Evolutionary conservation across 2,888 invertebrate species (phyloP), one percentile per base, ranked within the genome.

Genomic region (Maniola hyperantus): DNA sequence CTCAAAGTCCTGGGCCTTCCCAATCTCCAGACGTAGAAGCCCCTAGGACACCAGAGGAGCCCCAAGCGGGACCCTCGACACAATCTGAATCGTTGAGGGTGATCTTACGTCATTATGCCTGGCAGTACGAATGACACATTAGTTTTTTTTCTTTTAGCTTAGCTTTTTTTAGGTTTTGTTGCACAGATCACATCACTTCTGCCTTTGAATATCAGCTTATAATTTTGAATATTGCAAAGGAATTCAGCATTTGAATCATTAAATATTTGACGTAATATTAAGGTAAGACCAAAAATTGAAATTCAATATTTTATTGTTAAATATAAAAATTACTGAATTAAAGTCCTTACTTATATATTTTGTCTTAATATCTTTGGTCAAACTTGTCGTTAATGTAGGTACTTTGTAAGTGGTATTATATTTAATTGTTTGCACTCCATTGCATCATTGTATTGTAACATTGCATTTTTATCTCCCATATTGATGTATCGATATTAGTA

Each of bases 61-160:
- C 89, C 77, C 81, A 81, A 79, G 80, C 86, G 74, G 88, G 88
- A 67, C 80, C 87, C 80, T 89, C 91, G 67, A 74, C 81, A 67
- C 80, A 78, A 75, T 71, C 85, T 73, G 85, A 88, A 83, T 76
- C 85, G 86, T 81, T 84, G 88, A 89, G 84, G 91, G 91, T 91
- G 91, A 91, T 83, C 88, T 85, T 84, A 85, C 87, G 84, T 87
- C 89, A 85, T 86, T 90, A 85, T 90, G 91, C 90, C 91, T 91
- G 91, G 91, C 91, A 88, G 91, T 90, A 91, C 91, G 90, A 90
- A 88, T 87, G 85, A 90, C 91, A 90, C 90, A 85, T 79, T 89
- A 89, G 89, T 84, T 87, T 81, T 85, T 83, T 86, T 88, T 83
- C 79, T 82, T 89, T 89, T 86, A 85, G 88, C 88, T 79, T 87